Conservation (phyloP, 1,140 invertebrate species). For the Neodiprion fabricii region DNA sequence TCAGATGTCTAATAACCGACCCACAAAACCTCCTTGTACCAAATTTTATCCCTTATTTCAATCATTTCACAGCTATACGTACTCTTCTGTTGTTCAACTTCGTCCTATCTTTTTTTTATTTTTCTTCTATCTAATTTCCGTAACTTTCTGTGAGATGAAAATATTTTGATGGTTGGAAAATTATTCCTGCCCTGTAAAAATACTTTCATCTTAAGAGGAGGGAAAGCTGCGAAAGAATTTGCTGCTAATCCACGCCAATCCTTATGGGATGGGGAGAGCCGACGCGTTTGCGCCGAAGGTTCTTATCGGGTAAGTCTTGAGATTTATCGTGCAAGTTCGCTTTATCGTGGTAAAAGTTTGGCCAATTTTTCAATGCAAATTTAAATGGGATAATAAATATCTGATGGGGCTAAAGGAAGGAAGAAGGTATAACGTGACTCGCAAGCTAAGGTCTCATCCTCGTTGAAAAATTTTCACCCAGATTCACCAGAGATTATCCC, state of each 20-base stretch:
- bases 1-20: too few relatives aligned
- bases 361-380: constrained; percentile 36
- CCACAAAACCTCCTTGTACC: too few relatives aligned
- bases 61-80: too few relatives aligned
- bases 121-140: not conserved
- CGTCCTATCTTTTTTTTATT: not conserved
- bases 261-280: too few relatives aligned
- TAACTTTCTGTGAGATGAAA: not conserved
- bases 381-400: constrained; percentile 44
- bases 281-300: constrained; percentile 1
- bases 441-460: not conserved
- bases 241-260: not conserved
- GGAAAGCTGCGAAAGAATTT: not conserved
- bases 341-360: not conserved
- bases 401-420: constrained; percentile 3
- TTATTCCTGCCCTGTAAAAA: not conserved
- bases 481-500: not conserved
- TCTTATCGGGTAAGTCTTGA: not conserved
- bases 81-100: too few relatives aligned
- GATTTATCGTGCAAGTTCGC: not conserved
- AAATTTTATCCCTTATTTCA: too few relatives aligned
- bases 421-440: not conserved
- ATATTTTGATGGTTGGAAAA: not conserved
- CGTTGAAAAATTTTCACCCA: not conserved
- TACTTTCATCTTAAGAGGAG: not conserved